A percentile compares a stretch with the other conserved stretches of the same genome.
These are phyloP conservation scores for Falco cherrug DNA, from an alignment of 2,797 vertebrate species.

Conservation along the genomic window DNA sequence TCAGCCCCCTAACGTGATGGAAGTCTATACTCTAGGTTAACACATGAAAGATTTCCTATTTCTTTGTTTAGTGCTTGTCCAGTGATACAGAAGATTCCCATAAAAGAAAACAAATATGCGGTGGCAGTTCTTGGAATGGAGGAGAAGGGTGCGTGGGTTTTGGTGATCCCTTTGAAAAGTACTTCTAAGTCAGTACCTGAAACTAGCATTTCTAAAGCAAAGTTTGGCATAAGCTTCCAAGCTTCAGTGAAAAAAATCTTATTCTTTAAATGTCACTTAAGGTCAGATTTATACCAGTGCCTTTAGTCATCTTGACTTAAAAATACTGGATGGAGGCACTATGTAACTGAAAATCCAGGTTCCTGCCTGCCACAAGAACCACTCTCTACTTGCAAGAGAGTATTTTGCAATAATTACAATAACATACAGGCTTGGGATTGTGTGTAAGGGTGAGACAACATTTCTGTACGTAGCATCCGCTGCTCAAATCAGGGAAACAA, in stretches of 20 bases:
- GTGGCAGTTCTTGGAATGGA: background rate
- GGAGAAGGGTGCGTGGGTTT: background rate
- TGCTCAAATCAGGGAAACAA: background rate
- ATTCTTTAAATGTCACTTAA: background rate
- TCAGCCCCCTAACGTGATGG: background rate
- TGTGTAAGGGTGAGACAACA: background rate
- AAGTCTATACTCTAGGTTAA: background rate
- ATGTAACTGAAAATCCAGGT: background rate
- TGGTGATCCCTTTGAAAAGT: conserved; percentile 4
- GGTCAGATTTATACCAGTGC: background rate
- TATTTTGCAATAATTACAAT: background rate
- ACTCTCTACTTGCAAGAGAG: background rate
- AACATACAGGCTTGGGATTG: background rate
- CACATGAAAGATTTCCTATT: background rate
- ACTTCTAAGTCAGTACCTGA: background rate
- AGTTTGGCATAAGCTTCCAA: background rate
- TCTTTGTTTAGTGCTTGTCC: conserved; percentile 7
- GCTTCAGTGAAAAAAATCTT: background rate
- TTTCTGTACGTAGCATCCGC: background rate
- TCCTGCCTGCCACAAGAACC: background rate
- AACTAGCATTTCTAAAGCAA: background rate
- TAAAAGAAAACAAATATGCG: conserved; percentile 15
- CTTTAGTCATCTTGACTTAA: background rate
- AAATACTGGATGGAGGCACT: background rate
- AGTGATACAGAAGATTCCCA: background rate